These are phyloP conservation scores for Hoplostethus atlanticus DNA, from an alignment of 2,797 vertebrate genomes.

Conservation along the genomic window DNA sequence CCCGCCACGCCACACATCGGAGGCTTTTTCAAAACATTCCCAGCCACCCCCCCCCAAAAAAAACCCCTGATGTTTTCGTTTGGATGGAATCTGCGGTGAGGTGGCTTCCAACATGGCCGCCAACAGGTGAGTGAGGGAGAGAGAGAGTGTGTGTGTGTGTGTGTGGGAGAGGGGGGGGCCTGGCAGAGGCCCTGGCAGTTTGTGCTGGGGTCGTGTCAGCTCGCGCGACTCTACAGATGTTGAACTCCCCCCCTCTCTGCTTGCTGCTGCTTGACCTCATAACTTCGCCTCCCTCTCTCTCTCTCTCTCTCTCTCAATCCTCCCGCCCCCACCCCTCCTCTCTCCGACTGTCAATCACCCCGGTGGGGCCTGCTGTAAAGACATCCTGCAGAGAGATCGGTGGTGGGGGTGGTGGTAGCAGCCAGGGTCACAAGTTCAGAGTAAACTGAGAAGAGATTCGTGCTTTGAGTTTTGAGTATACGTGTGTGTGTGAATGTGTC, in stretches of 20 bases:
- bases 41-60: background rate
- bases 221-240: constrained; percentile 68
- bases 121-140: constrained; percentile 50
- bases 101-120: constrained; percentile 39
- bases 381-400: constrained; percentile 50
- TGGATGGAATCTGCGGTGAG: constrained; percentile 27
- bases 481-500: constrained; percentile 44
- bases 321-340: constrained; percentile 33
- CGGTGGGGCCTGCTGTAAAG: constrained; percentile 63
- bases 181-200: constrained; percentile 38
- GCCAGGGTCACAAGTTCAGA: constrained; percentile 79
- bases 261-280: constrained; percentile 64
- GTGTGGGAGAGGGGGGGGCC: background rate
- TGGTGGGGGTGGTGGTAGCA: constrained; percentile 11
- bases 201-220: constrained; percentile 55
- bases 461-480: constrained; percentile 55
- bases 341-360: constrained; percentile 68
- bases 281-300: constrained; percentile 37
- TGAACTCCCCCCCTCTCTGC: constrained; percentile 49
- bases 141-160: constrained; percentile 2
- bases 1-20: constrained; percentile 37
- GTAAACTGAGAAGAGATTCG: constrained; percentile 67
- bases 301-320: constrained; percentile 7
- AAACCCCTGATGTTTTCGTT: constrained; percentile 54
- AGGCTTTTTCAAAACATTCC: constrained; percentile 47